phyloP scores from a whole-genome alignment of 2,797 vertebrate genomes.

The Uromys caudimaculatus region DNA sequence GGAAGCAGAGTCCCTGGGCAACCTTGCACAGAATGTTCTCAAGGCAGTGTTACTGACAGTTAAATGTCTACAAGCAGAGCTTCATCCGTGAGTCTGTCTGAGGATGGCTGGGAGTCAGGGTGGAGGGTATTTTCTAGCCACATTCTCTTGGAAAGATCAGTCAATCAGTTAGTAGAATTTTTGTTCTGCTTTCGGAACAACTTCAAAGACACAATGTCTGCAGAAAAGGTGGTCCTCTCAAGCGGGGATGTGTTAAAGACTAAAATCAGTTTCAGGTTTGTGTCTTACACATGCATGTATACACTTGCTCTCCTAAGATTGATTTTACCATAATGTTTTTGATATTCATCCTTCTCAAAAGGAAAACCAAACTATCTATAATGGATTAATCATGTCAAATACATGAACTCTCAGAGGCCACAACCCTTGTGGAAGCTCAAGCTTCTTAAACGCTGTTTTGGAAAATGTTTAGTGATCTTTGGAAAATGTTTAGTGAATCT shows the following conservation, averaged over 20 bases:
- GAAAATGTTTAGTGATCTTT: conserved; percentile 54
- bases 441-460: conserved; percentile 48
- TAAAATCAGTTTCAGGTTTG: conserved; percentile 54
- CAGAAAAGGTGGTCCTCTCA: conserved; percentile 3
- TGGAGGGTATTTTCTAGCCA: conserved; percentile 62
- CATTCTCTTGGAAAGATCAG: conserved; percentile 70
- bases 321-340: conserved; percentile 54
- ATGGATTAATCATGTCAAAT: conserved; percentile 51
- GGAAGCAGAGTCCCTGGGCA: conserved; percentile 37
- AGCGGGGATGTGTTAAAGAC: background rate
- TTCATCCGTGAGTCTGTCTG: conserved; percentile 59
- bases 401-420: background rate
- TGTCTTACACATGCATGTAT: background rate
- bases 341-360: conserved; percentile 30
- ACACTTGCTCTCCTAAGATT: conserved; percentile 27
- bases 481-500: conserved; percentile 44
- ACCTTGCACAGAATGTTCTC: background rate
- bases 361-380: conserved; percentile 2
- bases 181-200: conserved; percentile 37
- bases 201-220: conserved; percentile 56
- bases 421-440: background rate
- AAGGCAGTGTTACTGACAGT: conserved; percentile 27
- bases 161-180: conserved; percentile 53
- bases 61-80: conserved; percentile 64
- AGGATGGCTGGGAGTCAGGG: background rate